phyloP scores from a whole-genome alignment of 2,888 invertebrate species.

The Abrostola triplasia region DNA sequence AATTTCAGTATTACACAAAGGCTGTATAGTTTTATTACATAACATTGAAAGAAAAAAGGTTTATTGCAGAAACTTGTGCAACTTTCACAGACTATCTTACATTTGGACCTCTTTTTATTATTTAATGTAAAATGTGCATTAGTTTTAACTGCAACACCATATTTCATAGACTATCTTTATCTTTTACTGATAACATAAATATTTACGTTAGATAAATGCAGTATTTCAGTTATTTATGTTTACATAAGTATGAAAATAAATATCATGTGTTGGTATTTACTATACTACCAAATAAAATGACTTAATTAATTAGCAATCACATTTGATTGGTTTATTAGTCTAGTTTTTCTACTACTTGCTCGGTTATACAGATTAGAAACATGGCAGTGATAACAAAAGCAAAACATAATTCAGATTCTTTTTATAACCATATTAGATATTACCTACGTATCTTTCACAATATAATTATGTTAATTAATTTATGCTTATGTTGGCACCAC shows the following conservation, averaged over 20 bases:
- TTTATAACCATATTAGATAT: no score
- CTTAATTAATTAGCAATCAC: no score
- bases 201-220: conserved; percentile 31
- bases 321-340: no score
- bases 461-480: not conserved
- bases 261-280: conserved; percentile 3
- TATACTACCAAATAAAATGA: not conserved
- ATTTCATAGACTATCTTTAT: conserved; percentile 8
- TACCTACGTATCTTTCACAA: not conserved
- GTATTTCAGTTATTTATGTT: not conserved
- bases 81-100: no score
- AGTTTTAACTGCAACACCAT: not conserved
- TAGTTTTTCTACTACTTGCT: not conserved
- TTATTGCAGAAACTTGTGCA: no score
- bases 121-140: not conserved
- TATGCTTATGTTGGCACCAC: not conserved
- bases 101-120: no score
- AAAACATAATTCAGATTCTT: no score
- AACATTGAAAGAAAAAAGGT: no score
- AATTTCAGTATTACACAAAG: no score
- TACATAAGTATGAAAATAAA: not conserved
- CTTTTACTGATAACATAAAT: conserved; percentile 27
- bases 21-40: no score
- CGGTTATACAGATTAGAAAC: no score
- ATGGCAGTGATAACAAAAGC: no score